These are phyloP conservation scores for Lanistes nyassanus DNA, from an alignment of 1,140 invertebrate species.

Conservation along the genomic window DNA sequence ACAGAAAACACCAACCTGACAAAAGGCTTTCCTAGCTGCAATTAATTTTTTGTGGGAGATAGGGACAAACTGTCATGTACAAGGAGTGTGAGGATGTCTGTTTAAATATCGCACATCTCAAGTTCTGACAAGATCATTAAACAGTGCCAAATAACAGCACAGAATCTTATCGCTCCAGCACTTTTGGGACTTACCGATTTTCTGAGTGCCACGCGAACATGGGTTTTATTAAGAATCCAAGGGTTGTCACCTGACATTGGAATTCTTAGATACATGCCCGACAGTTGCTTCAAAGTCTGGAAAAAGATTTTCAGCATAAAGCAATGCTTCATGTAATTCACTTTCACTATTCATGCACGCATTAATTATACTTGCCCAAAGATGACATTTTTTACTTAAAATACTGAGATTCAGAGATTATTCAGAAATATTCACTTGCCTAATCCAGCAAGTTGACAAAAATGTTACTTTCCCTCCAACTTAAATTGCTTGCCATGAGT, in stretches of 20 bases:
- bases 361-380: not conserved
- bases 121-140: not conserved
- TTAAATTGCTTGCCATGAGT: too few species aligned
- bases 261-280: constrained; percentile 14
- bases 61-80: not conserved
- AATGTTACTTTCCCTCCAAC: too few species aligned
- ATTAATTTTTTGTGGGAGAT: not conserved
- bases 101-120: not conserved
- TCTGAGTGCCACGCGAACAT: constrained; percentile 27
- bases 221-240: constrained; percentile 21
- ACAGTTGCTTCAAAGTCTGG: constrained; percentile 22
- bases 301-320: not conserved
- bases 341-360: too few species aligned
- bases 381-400: not conserved
- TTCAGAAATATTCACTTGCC: too few species aligned
- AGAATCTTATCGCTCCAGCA: not conserved
- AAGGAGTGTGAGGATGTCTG: not conserved
- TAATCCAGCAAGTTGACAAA: too few species aligned
- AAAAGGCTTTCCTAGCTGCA: not conserved
- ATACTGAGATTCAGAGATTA: too few species aligned
- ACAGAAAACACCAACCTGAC: not conserved
- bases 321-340: not conserved
- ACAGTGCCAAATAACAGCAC: not conserved
- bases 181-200: constrained; percentile 21
- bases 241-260: constrained; percentile 29